phyloP scores from a whole-genome alignment of 2,797 vertebrate genomes.

The Mico argentatus region DNA sequence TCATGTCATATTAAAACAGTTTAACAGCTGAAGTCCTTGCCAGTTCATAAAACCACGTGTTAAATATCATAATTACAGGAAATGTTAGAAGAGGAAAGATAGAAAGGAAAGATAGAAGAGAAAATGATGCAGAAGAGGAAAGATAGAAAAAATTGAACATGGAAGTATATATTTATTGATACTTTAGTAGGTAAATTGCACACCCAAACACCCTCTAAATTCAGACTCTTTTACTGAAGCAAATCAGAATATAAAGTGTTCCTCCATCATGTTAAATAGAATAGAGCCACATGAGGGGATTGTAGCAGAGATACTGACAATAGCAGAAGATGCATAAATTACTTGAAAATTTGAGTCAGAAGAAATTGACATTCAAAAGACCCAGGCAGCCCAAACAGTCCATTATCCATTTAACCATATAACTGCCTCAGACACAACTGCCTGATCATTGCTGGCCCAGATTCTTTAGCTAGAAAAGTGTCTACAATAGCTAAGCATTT shows the following conservation, averaged over 20 bases:
- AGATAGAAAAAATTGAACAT: background rate
- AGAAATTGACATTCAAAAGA: slow-evolving; percentile 78
- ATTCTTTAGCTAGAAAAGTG: slow-evolving; percentile 66
- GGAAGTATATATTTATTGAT: background rate
- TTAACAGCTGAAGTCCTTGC: slow-evolving; percentile 11
- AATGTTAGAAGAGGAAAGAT: slow-evolving; percentile 42
- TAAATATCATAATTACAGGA: slow-evolving; percentile 39
- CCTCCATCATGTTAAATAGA: background rate
- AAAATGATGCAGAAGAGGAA: slow-evolving; percentile 40
- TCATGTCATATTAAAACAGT: slow-evolving; percentile 41
- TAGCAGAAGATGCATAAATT: slow-evolving; percentile 67
- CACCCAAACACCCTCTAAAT: background rate
- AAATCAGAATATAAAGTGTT: background rate
- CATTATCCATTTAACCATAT: slow-evolving; percentile 79
- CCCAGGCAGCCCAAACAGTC: slow-evolving; percentile 60
- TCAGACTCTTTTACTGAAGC: background rate
- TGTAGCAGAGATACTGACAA: slow-evolving; percentile 56
- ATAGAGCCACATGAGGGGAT: background rate
- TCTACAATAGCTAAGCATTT: slow-evolving; percentile 46
- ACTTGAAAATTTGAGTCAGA: slow-evolving; percentile 66
- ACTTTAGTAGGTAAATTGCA: background rate
- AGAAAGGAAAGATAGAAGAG: background rate
- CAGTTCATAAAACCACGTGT: background rate
- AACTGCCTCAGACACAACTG: slow-evolving; percentile 76
- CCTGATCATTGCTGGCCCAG: slow-evolving; percentile 71